A percentile compares a stretch with the other conserved stretches of the same genome.
These are phyloP conservation scores for Eulemur mongoz DNA, from an alignment of 2,797 vertebrate genomes.

Conservation along the genomic window DNA sequence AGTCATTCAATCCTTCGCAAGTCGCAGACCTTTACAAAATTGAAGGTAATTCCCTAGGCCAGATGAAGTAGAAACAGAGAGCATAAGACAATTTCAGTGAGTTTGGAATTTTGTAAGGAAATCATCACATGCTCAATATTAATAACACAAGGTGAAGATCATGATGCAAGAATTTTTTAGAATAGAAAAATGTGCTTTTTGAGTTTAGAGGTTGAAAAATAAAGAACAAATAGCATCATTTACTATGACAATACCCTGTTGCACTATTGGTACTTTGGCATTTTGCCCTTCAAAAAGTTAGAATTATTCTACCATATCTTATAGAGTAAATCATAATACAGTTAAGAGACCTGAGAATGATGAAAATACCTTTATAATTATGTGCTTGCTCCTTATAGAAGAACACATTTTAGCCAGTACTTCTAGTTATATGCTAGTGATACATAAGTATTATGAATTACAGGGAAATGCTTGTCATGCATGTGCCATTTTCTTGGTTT, in stretches of 20 bases:
- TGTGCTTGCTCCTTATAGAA: constrained; percentile 2
- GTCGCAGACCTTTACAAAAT: background rate
- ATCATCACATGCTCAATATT: background rate
- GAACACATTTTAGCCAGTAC: constrained; percentile 50
- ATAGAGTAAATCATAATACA: background rate
- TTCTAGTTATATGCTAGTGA: constrained; percentile 58
- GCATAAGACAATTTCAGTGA: background rate
- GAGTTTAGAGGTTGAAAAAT: background rate
- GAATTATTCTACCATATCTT: constrained; percentile 34
- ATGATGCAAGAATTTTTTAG: background rate
- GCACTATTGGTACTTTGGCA: background rate
- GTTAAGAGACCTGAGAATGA: constrained; percentile 40
- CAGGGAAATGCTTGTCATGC: background rate
- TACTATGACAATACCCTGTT: background rate
- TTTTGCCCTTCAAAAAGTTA: background rate
- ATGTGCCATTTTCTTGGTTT: constrained; percentile 41
- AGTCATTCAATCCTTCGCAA: background rate
- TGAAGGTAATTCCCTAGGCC: background rate
- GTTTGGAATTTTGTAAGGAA: background rate
- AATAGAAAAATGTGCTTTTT: background rate
- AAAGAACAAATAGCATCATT: background rate
- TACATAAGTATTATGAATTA: constrained; percentile 57
- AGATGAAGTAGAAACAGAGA: background rate
- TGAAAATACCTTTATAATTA: constrained; percentile 62
- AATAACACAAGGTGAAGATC: background rate